Evolutionary conservation across 2,888 invertebrate genomes (phyloP).

Genomic region (Apotomis turbidana): DNA sequence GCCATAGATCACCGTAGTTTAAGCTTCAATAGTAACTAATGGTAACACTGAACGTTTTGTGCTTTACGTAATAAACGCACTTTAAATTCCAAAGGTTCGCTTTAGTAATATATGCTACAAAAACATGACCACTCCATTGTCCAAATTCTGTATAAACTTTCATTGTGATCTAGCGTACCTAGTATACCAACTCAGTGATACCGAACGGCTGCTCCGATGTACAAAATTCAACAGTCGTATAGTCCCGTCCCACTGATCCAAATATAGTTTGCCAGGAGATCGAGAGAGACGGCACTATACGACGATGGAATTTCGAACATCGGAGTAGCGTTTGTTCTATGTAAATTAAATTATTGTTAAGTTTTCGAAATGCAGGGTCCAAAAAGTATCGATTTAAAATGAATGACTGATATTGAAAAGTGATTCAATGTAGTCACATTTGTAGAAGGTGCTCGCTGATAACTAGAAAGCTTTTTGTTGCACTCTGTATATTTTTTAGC

Average conservation of each 20-base stretch:
- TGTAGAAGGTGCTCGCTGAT: not conserved
- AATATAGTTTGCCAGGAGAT: too few species aligned
- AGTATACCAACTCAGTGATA: not conserved
- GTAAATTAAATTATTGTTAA: slow-evolving; percentile 17
- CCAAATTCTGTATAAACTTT: not conserved
- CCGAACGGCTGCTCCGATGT: not conserved
- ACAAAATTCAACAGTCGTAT: too few species aligned
- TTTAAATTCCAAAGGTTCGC: too few species aligned
- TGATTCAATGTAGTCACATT: not conserved
- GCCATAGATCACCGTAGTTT: slow-evolving; percentile 30
- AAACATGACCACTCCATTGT: too few species aligned
- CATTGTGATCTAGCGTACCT: too few species aligned
- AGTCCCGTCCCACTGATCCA: too few species aligned
- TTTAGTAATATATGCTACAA: too few species aligned
- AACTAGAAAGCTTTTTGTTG: not conserved
- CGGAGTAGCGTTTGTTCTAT: not conserved
- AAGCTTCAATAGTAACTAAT: slow-evolving; percentile 9
- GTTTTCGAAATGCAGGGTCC: slow-evolving; percentile 13
- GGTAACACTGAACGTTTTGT: too few species aligned
- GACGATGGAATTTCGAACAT: too few species aligned
- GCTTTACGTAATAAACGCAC: not conserved
- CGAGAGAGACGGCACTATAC: too few species aligned
- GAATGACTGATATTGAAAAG: too few species aligned
- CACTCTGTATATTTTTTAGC: slow-evolving; percentile 1
- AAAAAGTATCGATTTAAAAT: not conserved